These are phyloP conservation scores for Troides aeacus DNA, from an alignment of 2,888 invertebrate genomes.

Conservation along the genomic window DNA sequence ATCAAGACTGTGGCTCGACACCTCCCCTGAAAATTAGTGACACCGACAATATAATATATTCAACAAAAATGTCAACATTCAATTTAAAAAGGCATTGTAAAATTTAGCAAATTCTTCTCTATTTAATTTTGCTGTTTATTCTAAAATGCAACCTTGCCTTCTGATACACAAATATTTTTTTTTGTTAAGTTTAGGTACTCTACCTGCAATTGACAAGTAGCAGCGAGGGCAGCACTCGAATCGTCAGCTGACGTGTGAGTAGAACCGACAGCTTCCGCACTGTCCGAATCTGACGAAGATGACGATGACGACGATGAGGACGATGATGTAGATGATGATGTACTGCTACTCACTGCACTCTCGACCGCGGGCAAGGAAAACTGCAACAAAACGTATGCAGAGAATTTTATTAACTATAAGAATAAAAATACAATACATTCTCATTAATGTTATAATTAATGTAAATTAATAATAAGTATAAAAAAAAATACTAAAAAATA, in stretches of 20 bases:
- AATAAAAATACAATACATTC: neutral
- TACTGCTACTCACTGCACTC: slow-evolving; percentile 67
- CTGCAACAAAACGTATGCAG: slow-evolving; percentile 38
- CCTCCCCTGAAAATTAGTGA: too few relatives aligned
- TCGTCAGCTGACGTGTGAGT: slow-evolving; percentile 70
- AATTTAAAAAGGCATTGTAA: too few relatives aligned
- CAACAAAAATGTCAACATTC: too few relatives aligned
- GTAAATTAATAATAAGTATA: too few relatives aligned
- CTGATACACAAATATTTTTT: neutral
- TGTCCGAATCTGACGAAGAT: slow-evolving; percentile 71
- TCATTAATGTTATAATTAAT: too few relatives aligned
- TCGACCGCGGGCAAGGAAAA: slow-evolving; percentile 64
- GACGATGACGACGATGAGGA: slow-evolving; percentile 73
- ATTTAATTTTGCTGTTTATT: too few relatives aligned
- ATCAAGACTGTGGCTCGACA: too few relatives aligned
- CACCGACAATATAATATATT: too few relatives aligned
- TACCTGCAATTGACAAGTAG: slow-evolving; percentile 79
- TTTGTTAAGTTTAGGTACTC: slow-evolving; percentile 10
- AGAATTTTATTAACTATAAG: neutral
- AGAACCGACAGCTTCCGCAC: slow-evolving; percentile 67
- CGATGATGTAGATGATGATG: slow-evolving; percentile 67
- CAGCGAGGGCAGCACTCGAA: slow-evolving; percentile 78
- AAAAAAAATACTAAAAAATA: too few relatives aligned
- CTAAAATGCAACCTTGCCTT: neutral
- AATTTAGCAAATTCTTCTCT: too few relatives aligned